These are phyloP conservation scores for Sminthurides bifidus DNA, from an alignment of 1,140 invertebrate species.

Conservation along the genomic window DNA sequence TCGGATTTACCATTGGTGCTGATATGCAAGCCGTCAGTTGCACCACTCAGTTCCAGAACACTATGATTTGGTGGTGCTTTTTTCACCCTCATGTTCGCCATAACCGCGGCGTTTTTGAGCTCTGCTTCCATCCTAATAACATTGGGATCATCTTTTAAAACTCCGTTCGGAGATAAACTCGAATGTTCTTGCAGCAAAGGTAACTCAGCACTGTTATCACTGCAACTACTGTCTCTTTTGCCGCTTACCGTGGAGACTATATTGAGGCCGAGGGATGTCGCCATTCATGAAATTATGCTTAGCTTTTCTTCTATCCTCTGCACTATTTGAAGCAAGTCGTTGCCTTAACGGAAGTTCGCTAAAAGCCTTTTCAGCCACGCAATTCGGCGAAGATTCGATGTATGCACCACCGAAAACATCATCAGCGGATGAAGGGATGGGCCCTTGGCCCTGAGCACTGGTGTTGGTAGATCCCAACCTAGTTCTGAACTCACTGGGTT, in stretches of 20 bases:
- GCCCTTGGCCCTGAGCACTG: too few species aligned
- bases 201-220: too few species aligned
- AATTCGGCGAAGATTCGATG: conserved; percentile 1
- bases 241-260: background rate
- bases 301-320: conserved; percentile 2
- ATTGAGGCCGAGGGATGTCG: background rate
- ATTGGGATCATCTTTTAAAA: too few species aligned
- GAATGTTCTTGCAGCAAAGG: too few species aligned
- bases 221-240: background rate
- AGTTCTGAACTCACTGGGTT: background rate
- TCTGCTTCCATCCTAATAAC: too few species aligned
- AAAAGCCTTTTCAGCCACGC: background rate
- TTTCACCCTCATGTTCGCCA: too few species aligned
- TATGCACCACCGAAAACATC: background rate
- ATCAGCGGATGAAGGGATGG: conserved; percentile 3
- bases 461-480: too few species aligned
- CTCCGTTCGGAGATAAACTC: too few species aligned
- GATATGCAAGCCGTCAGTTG: too few species aligned
- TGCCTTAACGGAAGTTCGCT: background rate
- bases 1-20: background rate
- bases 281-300: background rate
- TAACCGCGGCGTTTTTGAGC: too few species aligned
- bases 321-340: background rate
- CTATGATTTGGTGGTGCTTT: too few species aligned
- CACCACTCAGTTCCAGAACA: too few species aligned